A percentile compares a stretch with the other conserved stretches of the same genome.
phyloP scores from a whole-genome alignment of 1,140 invertebrate genomes.

The Liolophura sinensis region DNA sequence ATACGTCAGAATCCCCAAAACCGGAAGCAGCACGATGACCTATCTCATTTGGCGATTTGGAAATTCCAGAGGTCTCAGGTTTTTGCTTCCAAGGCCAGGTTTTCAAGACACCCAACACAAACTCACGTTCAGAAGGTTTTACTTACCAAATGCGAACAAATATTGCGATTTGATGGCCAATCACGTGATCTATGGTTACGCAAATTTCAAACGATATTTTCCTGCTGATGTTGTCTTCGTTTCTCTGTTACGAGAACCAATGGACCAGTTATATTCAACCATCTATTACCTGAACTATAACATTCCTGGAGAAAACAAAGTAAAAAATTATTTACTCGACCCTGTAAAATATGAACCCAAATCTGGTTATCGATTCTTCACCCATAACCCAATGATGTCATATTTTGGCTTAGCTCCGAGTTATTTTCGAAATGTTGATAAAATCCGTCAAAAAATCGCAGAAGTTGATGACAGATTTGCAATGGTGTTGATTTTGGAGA shows the following conservation, averaged over 20 bases:
- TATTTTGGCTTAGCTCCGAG: constrained; percentile 21
- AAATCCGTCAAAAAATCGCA: constrained; percentile 14
- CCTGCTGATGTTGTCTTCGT: constrained; percentile 36
- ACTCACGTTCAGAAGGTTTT: too few relatives aligned
- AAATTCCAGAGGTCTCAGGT: too few relatives aligned
- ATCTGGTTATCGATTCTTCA: constrained; percentile 4
- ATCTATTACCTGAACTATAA: constrained; percentile 27
- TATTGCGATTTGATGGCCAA: constrained; percentile 25
- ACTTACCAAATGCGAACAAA: too few relatives aligned
- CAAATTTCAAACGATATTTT: constrained; percentile 28
- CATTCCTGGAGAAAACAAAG: constrained; percentile 5
- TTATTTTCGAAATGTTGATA: constrained; percentile 6
- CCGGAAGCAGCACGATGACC: too few relatives aligned
- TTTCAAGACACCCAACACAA: too few relatives aligned
- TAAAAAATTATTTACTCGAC: constrained; percentile 2
- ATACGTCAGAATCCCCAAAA: too few relatives aligned
- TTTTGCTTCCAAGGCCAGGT: too few relatives aligned
- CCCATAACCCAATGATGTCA: constrained; percentile 23
- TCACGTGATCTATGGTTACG: constrained; percentile 33
- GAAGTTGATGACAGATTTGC: constrained; percentile 58
- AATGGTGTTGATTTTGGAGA: constrained; percentile 62
- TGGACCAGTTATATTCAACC: constrained; percentile 39
- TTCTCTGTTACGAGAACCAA: constrained; percentile 39
- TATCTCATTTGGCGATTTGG: too few relatives aligned
- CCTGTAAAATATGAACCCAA: constrained; percentile 7